These are phyloP conservation scores for Agrochola macilenta DNA, from an alignment of 2,888 invertebrate species.

Conservation along the genomic window DNA sequence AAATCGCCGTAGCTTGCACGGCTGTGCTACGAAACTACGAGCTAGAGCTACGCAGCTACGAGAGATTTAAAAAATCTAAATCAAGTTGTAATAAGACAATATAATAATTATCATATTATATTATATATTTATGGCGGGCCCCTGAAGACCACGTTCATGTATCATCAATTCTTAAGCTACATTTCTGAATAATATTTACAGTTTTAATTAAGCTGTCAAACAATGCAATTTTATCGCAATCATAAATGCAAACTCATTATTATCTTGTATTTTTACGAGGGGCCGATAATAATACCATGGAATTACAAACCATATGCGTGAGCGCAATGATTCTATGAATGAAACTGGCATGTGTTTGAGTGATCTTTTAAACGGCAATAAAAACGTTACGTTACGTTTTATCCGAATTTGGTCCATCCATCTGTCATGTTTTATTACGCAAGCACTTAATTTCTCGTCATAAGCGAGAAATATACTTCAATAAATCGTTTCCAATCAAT, in stretches of 20 bases:
- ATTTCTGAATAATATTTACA: slow-evolving; percentile 28
- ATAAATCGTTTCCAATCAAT: slow-evolving; percentile 35
- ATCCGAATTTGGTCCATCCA: slow-evolving; percentile 60
- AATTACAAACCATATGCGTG: slow-evolving; percentile 79
- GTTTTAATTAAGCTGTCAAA: slow-evolving; percentile 49
- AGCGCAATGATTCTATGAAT: slow-evolving; percentile 66
- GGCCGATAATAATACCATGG: slow-evolving; percentile 69
- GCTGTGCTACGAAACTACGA: background rate
- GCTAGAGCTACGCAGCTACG: background rate
- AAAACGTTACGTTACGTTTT: slow-evolving; percentile 63
- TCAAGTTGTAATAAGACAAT: background rate
- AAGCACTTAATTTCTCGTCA: slow-evolving; percentile 23
- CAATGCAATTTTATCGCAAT: slow-evolving; percentile 65
- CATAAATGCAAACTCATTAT: slow-evolving; percentile 66
- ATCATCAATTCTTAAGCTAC: slow-evolving; percentile 4
- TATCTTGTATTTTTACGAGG: slow-evolving; percentile 70
- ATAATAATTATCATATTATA: too few relatives aligned
- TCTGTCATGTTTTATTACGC: slow-evolving; percentile 57
- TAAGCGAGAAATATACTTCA: slow-evolving; percentile 26
- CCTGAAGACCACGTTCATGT: background rate
- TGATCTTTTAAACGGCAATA: slow-evolving; percentile 69
- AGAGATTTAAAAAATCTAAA: background rate
- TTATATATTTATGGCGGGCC: too few relatives aligned
- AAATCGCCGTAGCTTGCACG: background rate
- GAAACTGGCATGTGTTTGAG: slow-evolving; percentile 79